Base-by-base conservation (phyloP, 2,888 invertebrate species). In the Dicycla oo region DNA sequence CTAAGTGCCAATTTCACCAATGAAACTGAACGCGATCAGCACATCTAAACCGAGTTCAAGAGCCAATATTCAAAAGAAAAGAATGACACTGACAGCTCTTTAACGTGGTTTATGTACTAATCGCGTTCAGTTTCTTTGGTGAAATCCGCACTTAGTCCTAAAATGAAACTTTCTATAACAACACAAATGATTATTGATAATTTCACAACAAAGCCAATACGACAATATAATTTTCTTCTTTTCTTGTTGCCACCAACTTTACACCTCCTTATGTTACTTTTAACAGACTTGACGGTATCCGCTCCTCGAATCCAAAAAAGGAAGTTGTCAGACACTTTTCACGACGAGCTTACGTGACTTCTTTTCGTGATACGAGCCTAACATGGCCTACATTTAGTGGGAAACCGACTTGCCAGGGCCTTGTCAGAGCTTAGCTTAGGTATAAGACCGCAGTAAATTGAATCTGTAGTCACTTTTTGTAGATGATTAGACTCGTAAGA, bases 341-440 rank as follows among this genome's bases (percentile, higher is more conserved):
- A 79, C 83, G 73, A 75, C 47, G 30, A 54, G 63, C 63, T 80
- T 86, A 86, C 85, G 85, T 86, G 86, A 86, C 85, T 82, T 80
- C 70, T 76, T 76, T 80, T 58, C 73, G 53, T 69, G 75, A 78
- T 80, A 78, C 68, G 67, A 75, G 65, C 43, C 65, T 70, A 77
- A 80, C 82, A 82, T 85, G 71, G 73, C 49, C 75, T 80, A 86
- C 80, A 86, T 86, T 86, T 76, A 77, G 82, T 77, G 68, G 80
- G 73, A 84, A 85, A 78, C 80, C 82, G 7, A 64, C 78, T 80
- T n/a, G n/a, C n/a, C 78, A 80, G 78, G 76, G 76, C 72, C 72
- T 72, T 82, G 80, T 84, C 80, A 77, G 70, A 73, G 26, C 64
- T 60, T 23, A 77, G 73, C 80, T 84, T 78, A 78, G 62, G 34